Conservation (phyloP, 2,113 vertebrate species). For the Hyperopisus bebe region DNA sequence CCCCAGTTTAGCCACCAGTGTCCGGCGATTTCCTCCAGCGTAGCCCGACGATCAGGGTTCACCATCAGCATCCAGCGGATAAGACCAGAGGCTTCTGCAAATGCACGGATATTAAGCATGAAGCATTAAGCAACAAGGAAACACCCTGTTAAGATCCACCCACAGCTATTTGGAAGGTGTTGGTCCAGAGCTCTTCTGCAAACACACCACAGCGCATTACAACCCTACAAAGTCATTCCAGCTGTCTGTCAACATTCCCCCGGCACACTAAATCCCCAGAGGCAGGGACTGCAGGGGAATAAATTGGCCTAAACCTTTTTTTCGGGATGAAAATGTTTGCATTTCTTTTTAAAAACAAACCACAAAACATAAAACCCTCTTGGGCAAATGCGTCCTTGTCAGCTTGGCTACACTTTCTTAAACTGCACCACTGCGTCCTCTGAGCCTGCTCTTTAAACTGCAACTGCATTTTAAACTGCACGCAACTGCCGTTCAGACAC, state of each 20-base stretch:
- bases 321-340: not conserved
- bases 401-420: not conserved
- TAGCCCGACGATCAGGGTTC: conserved; percentile 87
- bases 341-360: not conserved
- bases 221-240: not conserved
- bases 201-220: not conserved
- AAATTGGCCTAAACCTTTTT: not conserved
- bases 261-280: not conserved
- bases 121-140: not conserved
- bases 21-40: conserved; percentile 82
- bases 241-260: not conserved
- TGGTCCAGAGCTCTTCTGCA: not conserved
- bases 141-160: not conserved
- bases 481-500: not conserved
- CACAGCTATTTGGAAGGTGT: not conserved
- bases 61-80: conserved; percentile 98
- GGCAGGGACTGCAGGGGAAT: not conserved
- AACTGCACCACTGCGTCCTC: not conserved
- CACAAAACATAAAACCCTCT: not conserved
- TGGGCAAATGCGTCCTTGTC: not conserved
- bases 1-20: conserved; percentile 99
- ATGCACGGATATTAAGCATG: not conserved
- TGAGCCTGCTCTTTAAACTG: not conserved
- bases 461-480: not conserved
- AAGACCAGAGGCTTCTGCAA: conserved; percentile 84